These are phyloP conservation scores for Hippocampus guttulatus DNA, from an alignment of 2,113 vertebrate genomes.

Conservation along the genomic window DNA sequence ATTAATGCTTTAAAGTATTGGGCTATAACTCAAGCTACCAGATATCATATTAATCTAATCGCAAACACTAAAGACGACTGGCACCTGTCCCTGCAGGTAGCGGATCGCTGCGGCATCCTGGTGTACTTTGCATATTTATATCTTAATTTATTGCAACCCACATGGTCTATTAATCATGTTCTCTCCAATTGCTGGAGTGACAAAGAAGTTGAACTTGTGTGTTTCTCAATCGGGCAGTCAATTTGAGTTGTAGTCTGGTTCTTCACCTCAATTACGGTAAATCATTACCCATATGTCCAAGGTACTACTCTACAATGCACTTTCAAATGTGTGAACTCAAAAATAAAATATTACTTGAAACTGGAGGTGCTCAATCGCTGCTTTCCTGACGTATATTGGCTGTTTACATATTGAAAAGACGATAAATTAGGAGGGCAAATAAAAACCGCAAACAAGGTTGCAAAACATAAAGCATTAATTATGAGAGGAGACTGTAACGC, in stretches of 20 bases:
- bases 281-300: background rate
- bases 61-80: slow-evolving; percentile 68
- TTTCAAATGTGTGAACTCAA: background rate
- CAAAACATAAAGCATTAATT: background rate
- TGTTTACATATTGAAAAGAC: background rate
- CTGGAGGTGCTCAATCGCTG: background rate
- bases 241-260: no score
- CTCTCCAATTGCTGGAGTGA: slow-evolving; percentile 61
- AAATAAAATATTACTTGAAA: background rate
- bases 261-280: no score
- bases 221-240: slow-evolving; percentile 7
- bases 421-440: background rate
- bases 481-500: background rate
- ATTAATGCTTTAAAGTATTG: slow-evolving; percentile 47
- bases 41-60: slow-evolving; percentile 61
- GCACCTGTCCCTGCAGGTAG: slow-evolving; percentile 67
- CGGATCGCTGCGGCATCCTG: slow-evolving; percentile 27
- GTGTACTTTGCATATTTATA: slow-evolving; percentile 60
- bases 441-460: background rate
- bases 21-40: slow-evolving; percentile 51
- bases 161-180: slow-evolving; percentile 68
- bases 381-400: background rate
- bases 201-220: slow-evolving; percentile 54
- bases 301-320: background rate
- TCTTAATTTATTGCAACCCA: slow-evolving; percentile 63